Evolutionary conservation across 2,797 vertebrate genomes (phyloP).

Genomic region (Sphaeramia orbicularis): DNA sequence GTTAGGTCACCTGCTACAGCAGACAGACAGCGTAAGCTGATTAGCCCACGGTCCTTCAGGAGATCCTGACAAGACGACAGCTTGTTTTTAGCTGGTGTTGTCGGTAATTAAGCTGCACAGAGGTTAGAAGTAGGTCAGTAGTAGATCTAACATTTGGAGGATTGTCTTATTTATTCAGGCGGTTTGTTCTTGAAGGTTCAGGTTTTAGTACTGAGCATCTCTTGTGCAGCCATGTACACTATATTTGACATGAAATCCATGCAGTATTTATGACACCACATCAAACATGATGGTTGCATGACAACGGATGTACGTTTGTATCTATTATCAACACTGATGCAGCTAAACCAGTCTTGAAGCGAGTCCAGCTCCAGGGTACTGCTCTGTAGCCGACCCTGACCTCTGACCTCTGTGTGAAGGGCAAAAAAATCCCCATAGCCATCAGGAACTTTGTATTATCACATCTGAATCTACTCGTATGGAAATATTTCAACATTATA

Average conservation of each 20-base stretch:
- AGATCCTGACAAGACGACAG: slow-evolving; percentile 75
- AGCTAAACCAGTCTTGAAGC: not conserved
- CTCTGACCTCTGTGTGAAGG: not conserved
- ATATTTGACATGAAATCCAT: slow-evolving; percentile 8
- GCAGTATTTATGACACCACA: not conserved
- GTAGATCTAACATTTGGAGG: not conserved
- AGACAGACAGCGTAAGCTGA: slow-evolving; percentile 82
- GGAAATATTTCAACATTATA: not conserved
- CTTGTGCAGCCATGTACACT: not conserved
- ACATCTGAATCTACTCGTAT: not conserved
- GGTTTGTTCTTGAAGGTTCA: not conserved
- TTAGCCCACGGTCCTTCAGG: slow-evolving; percentile 69
- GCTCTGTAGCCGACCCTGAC: slow-evolving; percentile 7
- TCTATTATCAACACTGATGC: not conserved
- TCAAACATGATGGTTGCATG: not conserved
- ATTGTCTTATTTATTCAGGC: not conserved
- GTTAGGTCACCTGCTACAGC: slow-evolving; percentile 64
- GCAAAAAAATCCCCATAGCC: not conserved
- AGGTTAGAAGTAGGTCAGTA: slow-evolving; percentile 39
- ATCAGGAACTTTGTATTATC: not conserved
- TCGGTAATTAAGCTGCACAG: slow-evolving; percentile 28
- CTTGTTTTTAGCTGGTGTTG: slow-evolving; percentile 62
- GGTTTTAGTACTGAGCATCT: not conserved
- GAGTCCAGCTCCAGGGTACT: not conserved
- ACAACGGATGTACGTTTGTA: not conserved